Base-by-base conservation (phyloP, 2,888 invertebrate genomes). In the Leucania comma region DNA sequence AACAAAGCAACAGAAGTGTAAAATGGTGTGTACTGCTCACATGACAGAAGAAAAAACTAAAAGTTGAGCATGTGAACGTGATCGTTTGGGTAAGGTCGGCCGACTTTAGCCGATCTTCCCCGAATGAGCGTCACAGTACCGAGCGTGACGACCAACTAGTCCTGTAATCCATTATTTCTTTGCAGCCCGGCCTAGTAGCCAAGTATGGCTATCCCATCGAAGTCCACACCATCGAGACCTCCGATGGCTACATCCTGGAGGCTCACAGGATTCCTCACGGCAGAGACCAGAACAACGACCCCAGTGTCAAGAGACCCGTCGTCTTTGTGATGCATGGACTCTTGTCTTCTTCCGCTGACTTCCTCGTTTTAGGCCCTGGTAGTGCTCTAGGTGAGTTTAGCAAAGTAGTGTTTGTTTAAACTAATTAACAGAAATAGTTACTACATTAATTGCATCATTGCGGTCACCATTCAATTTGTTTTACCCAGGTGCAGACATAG, bases 161-260 rank as follows among this genome's bases (percentile, higher is more conserved):
- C 4, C 20, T 53, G 14, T 46, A 20, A 26, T 6, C 0, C 10
- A 1, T 42, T 17, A 9, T 56, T 20, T 59, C 1, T 65, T 73
- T 80, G 8, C 84, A 93, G 93, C 91, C 91, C 8, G 89, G 88
- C 38, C 84, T 93, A 1, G 82, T 92, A 50, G 66, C 81, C 9
- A 93, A 91, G 78, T 91, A 93, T 70, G 91, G 90, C 12, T 93
- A 93, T 66, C 92, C 93, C 14, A 74, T 87, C 57, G 92, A 93
- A 80, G 72, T 86, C 4, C 92, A 93, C 78, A 73, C 70, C n/a
- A 84, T 92, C 54, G 75, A 78, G 3, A 92, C 93, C 20, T 68
- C 85, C 20, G 93, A 93, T 74, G 91, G 91, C 8, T 93, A 93
- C 79, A 87, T 91, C 56, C 73, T 93, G 75, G 90, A 91, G 63